These are phyloP conservation scores for Sturnira hondurensis DNA, from an alignment of 2,113 vertebrate genomes.

Conservation along the genomic window DNA sequence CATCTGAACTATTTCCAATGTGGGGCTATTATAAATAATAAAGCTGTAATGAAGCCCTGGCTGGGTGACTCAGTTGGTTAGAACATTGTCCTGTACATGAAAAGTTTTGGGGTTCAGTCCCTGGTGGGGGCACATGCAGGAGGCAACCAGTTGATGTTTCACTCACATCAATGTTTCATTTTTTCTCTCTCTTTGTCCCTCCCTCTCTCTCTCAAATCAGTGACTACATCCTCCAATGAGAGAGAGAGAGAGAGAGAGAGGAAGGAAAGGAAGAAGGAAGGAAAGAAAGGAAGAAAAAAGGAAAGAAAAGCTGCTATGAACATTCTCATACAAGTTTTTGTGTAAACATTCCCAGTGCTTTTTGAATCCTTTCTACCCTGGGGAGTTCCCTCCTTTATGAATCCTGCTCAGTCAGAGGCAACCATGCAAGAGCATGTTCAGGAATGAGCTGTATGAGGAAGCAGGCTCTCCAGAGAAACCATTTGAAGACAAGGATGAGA, in stretches of 20 bases:
- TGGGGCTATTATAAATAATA: background rate
- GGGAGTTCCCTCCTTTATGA: background rate
- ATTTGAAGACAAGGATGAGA: background rate
- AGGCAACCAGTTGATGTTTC: too few species aligned
- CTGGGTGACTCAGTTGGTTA: too few species aligned
- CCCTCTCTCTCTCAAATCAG: too few species aligned
- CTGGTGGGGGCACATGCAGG: too few species aligned
- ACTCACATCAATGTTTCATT: too few species aligned
- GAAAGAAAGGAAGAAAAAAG: too few species aligned
- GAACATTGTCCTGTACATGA: too few species aligned
- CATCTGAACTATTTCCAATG: background rate
- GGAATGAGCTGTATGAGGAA: background rate
- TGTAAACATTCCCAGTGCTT: background rate
- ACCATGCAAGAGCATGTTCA: background rate
- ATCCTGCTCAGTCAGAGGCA: background rate
- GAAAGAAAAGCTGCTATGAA: background rate
- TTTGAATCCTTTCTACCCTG: background rate
- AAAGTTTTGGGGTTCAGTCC: too few species aligned
- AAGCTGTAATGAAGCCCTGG: background rate
- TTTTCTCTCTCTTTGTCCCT: too few species aligned
- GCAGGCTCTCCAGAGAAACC: background rate
- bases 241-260: too few species aligned
- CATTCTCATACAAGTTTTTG: background rate
- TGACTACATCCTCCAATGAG: too few species aligned
- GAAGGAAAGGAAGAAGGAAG: too few species aligned